Conservation (phyloP, 2,888 invertebrate genomes). For the Nomada ruficornis region DNA sequence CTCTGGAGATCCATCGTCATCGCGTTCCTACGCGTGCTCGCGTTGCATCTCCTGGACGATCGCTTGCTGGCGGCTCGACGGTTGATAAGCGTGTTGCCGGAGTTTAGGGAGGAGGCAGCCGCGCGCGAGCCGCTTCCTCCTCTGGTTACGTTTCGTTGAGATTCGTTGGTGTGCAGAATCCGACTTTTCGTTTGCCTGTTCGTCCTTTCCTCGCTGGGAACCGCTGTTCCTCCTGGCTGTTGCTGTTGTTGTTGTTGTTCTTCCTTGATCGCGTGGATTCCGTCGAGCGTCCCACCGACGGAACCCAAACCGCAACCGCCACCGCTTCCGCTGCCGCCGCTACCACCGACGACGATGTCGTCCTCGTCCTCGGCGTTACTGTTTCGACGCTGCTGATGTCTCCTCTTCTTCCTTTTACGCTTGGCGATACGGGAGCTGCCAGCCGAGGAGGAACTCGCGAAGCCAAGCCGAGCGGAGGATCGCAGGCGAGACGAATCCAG, state of each 20-base stretch:
- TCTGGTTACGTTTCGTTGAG: conserved; percentile 57
- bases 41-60: conserved; percentile 72
- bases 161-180: conserved; percentile 46
- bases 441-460: conserved; percentile 59
- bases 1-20: conserved; percentile 77
- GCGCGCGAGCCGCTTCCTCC: conserved; percentile 69
- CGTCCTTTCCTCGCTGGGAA: conserved; percentile 39
- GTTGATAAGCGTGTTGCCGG: conserved; percentile 70
- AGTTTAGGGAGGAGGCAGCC: conserved; percentile 65
- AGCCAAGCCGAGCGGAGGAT: conserved; percentile 71
- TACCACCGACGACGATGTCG: conserved; percentile 49
- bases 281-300: conserved; percentile 9
- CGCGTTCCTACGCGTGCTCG: conserved; percentile 70
- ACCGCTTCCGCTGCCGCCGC: conserved; percentile 12
- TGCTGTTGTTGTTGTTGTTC: conserved; percentile 40
- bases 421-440: conserved; percentile 64
- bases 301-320: neutral
- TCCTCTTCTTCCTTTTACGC: conserved; percentile 69
- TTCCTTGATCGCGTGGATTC: conserved; percentile 18
- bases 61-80: conserved; percentile 64
- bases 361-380: conserved; percentile 60
- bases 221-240: conserved; percentile 18
- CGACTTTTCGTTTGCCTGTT: conserved; percentile 46
- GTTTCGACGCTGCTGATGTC: conserved; percentile 58
- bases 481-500: conserved; percentile 76